phyloP scores from a whole-genome alignment of 2,888 invertebrate genomes.

The Amiota minor region DNA sequence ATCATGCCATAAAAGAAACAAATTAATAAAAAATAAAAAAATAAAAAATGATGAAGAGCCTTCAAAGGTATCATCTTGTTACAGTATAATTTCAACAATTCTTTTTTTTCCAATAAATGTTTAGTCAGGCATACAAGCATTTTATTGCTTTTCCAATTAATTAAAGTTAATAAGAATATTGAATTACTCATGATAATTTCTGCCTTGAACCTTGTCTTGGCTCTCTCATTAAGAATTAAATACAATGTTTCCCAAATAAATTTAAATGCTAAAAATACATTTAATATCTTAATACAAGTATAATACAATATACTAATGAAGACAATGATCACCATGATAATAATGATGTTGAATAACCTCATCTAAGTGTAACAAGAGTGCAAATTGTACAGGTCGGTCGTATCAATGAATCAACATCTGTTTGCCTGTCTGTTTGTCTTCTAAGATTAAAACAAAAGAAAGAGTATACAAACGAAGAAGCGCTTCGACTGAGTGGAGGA shows the following conservation, averaged over 20 bases:
- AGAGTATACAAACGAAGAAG: too few relatives aligned
- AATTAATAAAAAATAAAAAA: background rate
- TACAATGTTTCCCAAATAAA: slow-evolving; percentile 22
- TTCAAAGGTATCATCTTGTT: background rate
- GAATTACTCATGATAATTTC: background rate
- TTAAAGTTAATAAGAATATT: slow-evolving; percentile 8
- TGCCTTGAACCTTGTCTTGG: background rate
- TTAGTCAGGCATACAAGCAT: background rate
- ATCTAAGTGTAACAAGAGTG: too few relatives aligned
- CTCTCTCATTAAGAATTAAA: background rate
- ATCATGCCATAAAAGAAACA: background rate
- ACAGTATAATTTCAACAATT: too few relatives aligned
- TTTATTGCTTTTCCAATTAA: slow-evolving; percentile 19
- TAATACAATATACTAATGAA: too few relatives aligned
- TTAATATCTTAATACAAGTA: background rate
- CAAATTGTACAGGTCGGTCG: too few relatives aligned
- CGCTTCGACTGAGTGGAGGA: background rate
- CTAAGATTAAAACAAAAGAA: too few relatives aligned
- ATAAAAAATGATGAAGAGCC: background rate
- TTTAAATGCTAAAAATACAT: slow-evolving; percentile 3
- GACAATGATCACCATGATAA: too few relatives aligned
- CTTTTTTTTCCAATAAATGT: too few relatives aligned
- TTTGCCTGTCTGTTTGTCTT: too few relatives aligned
- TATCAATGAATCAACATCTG: too few relatives aligned
- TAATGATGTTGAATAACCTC: too few relatives aligned